These are phyloP conservation scores for Asteroscopus sphinx DNA, from an alignment of 2,888 invertebrate genomes.

Conservation along the genomic window DNA sequence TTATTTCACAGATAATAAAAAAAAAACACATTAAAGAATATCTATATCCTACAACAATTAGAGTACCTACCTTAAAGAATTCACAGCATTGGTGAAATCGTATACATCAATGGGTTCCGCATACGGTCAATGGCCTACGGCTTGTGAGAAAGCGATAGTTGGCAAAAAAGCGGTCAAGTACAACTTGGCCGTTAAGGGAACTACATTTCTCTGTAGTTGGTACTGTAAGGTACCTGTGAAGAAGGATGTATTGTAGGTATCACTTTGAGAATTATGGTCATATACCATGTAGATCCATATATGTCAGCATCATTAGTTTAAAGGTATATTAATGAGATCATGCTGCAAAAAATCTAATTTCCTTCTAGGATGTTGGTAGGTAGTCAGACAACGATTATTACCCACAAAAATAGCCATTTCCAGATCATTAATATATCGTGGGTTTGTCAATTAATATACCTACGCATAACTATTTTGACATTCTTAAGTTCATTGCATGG, in stretches of 20 bases:
- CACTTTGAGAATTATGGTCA: neutral
- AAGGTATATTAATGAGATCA: no score
- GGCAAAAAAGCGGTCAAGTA: conserved; percentile 54
- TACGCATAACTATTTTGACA: no score
- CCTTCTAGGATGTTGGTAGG: no score
- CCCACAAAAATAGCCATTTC: no score
- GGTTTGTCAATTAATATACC: no score
- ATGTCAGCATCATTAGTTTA: no score
- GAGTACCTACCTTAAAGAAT: conserved; percentile 28
- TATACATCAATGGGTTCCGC: conserved; percentile 44
- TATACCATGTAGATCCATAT: no score
- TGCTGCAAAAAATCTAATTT: no score
- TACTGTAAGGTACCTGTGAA: neutral
- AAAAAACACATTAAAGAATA: neutral
- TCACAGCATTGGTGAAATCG: conserved; percentile 49
- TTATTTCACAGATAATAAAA: neutral
- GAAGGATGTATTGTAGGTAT: neutral
- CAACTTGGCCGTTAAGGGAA: conserved; percentile 38
- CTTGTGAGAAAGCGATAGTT: conserved; percentile 53
- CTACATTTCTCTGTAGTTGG: conserved; percentile 41
- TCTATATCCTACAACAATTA: neutral
- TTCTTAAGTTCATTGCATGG: no score
- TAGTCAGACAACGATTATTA: no score
- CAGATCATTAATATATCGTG: no score
- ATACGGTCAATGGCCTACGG: conserved; percentile 43